Evolutionary conservation across 2,797 vertebrate genomes (phyloP).

Genomic region (Enteromius radiatus): DNA sequence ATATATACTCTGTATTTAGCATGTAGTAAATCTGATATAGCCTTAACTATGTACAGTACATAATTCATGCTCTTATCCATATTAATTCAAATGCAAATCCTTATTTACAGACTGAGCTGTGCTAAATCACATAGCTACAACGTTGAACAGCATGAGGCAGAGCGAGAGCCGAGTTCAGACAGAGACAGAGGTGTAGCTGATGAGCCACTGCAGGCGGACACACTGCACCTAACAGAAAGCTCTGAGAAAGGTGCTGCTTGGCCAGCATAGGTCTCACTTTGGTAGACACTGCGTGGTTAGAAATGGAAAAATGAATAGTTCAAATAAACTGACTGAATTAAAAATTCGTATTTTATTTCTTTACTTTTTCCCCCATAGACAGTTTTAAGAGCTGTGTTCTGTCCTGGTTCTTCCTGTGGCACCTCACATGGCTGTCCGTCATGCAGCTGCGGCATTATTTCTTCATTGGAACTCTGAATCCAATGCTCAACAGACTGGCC

Average conservation of each 20-base stretch:
- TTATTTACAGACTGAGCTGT: slow-evolving; percentile 63
- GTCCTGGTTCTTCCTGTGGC: slow-evolving; percentile 83
- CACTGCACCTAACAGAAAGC: slow-evolving; percentile 5
- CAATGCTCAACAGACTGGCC: slow-evolving; percentile 80
- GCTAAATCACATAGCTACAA: slow-evolving; percentile 63
- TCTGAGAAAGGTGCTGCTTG: slow-evolving; percentile 59
- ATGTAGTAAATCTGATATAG: neutral
- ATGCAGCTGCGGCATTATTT: slow-evolving; percentile 90
- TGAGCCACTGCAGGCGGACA: slow-evolving; percentile 23
- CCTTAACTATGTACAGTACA: neutral
- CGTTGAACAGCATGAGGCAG: slow-evolving; percentile 64
- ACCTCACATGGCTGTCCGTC: slow-evolving; percentile 85
- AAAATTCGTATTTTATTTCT: neutral
- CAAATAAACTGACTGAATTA: neutral
- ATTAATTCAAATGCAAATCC: neutral
- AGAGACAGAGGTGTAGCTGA: neutral
- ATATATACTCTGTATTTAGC: neutral
- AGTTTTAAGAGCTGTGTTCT: slow-evolving; percentile 76
- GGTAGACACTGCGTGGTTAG: neutral
- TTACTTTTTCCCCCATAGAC: slow-evolving; percentile 34
- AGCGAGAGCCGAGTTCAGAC: neutral
- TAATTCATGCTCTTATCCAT: neutral
- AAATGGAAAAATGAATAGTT: neutral
- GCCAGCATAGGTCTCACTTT: neutral
- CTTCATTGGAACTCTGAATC: slow-evolving; percentile 89